A percentile compares a stretch with the other conserved stretches of the same genome.
phyloP scores from a whole-genome alignment of 2,888 invertebrate species.

The Papilio elwesi region DNA sequence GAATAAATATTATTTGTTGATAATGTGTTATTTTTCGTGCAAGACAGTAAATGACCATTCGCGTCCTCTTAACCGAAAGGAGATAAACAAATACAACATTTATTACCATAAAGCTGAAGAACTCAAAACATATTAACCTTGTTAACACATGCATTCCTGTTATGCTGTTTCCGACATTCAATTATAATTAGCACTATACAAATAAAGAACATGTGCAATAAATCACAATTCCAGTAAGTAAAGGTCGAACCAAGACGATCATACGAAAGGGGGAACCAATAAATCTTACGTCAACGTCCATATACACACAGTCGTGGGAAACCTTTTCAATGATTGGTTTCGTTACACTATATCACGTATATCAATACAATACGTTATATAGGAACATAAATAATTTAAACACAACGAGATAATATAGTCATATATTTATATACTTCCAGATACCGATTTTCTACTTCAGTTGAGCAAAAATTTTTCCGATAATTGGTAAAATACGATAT shows the following conservation, averaged over 20 bases:
- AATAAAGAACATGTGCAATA: constrained; percentile 8
- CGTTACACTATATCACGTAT: not conserved
- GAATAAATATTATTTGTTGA: not conserved
- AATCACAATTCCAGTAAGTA: constrained; percentile 7
- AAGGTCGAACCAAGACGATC: constrained; percentile 18
- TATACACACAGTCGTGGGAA: not conserved
- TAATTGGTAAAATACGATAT: too few species aligned
- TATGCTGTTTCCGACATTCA: not conserved
- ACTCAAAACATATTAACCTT: not conserved
- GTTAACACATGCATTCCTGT: not conserved
- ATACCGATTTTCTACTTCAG: too few species aligned
- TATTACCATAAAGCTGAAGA: not conserved
- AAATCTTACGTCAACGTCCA: constrained; percentile 1
- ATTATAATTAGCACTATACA: constrained; percentile 9
- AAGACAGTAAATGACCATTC: too few species aligned
- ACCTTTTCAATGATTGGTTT: not conserved
- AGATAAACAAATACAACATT: not conserved
- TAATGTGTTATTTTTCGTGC: not conserved
- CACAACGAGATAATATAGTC: not conserved
- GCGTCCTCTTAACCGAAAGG: too few species aligned
- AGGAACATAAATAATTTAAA: not conserved
- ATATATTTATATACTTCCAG: too few species aligned
- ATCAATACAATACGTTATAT: too few species aligned
- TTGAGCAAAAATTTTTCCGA: too few species aligned
- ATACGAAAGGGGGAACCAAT: not conserved